Conservation (phyloP, 1,140 invertebrate genomes). For the Pseudomyrmex dendroicus region DNA sequence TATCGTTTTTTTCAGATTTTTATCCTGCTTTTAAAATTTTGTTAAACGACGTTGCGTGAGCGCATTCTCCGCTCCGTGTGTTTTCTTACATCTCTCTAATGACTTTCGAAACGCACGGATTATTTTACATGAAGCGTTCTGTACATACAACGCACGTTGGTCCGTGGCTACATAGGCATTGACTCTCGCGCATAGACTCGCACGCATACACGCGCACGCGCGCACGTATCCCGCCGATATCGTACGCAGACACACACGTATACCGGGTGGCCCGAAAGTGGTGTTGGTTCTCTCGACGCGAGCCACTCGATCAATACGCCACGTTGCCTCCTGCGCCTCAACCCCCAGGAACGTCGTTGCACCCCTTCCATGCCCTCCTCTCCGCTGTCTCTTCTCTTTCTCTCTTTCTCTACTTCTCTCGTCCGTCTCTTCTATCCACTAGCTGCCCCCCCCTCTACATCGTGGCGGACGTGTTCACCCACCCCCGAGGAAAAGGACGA, state of each 20-base stretch:
- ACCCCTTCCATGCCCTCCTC: conserved; percentile 42
- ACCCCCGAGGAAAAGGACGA: conserved; percentile 51
- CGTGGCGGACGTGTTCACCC: conserved; percentile 56
- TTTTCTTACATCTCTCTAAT: not conserved
- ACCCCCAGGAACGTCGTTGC: conserved; percentile 75
- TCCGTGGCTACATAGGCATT: conserved; percentile 50
- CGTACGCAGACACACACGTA: conserved; percentile 59
- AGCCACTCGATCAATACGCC: conserved; percentile 85
- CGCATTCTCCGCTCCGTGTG: not conserved
- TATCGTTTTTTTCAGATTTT: too few relatives aligned
- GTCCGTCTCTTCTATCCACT: conserved; percentile 25
- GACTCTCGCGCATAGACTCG: conserved; percentile 17
- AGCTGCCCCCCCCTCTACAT: conserved; percentile 53
- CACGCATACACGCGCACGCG: conserved; percentile 16
- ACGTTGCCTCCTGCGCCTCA: conserved; percentile 81
- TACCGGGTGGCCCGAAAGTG: conserved; percentile 71
- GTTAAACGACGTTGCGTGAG: not conserved
- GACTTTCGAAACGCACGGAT: conserved; percentile 1
- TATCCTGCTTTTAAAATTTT: not conserved
- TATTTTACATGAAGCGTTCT: conserved; percentile 47
- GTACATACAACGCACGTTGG: conserved; percentile 57
- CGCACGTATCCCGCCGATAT: conserved; percentile 15
- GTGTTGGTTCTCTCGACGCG: conserved; percentile 75
- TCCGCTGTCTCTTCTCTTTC: conserved; percentile 19
- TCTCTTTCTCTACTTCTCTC: conserved; percentile 25